Percentiles rank a stretch among this genome's conserved stretches.
Conservation (phyloP, 2,797 vertebrate species). For the Diceros bicornis region DNA sequence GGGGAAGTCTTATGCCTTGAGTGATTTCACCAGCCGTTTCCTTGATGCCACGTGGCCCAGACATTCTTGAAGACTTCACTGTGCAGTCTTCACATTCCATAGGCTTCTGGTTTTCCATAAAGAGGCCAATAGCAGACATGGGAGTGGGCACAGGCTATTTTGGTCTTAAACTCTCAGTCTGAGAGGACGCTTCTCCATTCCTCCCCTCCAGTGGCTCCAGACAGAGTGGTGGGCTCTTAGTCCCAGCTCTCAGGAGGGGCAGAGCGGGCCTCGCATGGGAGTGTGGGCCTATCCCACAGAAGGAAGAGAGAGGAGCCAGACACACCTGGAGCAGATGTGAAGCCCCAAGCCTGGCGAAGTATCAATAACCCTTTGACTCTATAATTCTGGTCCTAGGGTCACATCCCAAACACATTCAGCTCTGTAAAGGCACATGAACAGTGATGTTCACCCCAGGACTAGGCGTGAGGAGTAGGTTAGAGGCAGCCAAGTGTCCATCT, state of each 20-base stretch:
- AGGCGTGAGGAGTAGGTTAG: neutral
- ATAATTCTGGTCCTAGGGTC: neutral
- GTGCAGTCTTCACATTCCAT: slow-evolving; percentile 66
- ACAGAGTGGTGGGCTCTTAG: neutral
- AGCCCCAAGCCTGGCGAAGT: neutral
- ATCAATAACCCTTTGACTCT: neutral
- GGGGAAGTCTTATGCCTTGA: neutral
- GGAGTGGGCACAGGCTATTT: slow-evolving; percentile 38
- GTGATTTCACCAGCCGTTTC: slow-evolving; percentile 57
- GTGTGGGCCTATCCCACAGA: neutral
- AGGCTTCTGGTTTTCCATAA: slow-evolving; percentile 73
- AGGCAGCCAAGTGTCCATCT: neutral
- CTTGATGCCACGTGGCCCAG: slow-evolving; percentile 22
- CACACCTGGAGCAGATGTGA: neutral
- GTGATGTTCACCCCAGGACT: neutral
- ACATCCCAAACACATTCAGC: neutral
- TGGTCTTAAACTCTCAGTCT: slow-evolving; percentile 25
- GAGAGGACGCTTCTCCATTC: neutral
- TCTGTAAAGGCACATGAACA: neutral
- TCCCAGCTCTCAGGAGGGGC: neutral
- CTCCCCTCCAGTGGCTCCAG: neutral
- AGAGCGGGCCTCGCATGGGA: neutral
- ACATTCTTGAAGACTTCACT: slow-evolving; percentile 67
- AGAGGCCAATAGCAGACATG: slow-evolving; percentile 51
- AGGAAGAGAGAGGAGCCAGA: neutral